Percentiles rank a stretch among this genome's conserved stretches.
Conservation (phyloP, 1,140 invertebrate genomes). For the Diachasma alloeum region DNA sequence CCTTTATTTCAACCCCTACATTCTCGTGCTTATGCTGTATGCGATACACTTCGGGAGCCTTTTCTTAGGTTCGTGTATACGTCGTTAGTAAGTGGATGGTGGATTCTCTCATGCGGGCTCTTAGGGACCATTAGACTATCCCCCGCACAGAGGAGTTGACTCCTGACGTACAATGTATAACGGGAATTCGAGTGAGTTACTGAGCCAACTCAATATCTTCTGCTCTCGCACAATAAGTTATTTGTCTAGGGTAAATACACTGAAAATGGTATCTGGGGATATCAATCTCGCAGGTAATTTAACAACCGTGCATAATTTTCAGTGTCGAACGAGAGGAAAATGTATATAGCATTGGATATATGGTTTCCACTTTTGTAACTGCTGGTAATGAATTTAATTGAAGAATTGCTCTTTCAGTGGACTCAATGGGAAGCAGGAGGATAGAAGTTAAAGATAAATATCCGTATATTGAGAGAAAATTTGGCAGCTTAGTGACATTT, state of each 20-base stretch:
- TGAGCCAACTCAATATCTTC: conserved; percentile 17
- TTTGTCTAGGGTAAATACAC: background rate
- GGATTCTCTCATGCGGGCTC: conserved; percentile 7
- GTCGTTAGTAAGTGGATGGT: background rate
- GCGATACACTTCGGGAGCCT: background rate
- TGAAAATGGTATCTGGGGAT: background rate
- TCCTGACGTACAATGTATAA: conserved; percentile 37
- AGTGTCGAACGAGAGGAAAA: too few relatives aligned
- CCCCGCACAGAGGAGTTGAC: conserved; percentile 40
- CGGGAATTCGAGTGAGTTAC: conserved; percentile 46
- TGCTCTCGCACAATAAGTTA: background rate
- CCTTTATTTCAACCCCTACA: conserved; percentile 24
- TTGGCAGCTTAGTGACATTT: too few relatives aligned
- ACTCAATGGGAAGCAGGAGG: too few relatives aligned
- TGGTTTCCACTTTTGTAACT: too few relatives aligned
- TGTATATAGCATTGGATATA: too few relatives aligned
- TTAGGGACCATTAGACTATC: conserved; percentile 44
- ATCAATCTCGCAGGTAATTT: background rate
- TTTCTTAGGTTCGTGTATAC: background rate
- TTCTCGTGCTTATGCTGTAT: background rate
- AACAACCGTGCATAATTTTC: background rate
- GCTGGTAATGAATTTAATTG: too few relatives aligned
- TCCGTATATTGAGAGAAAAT: too few relatives aligned
- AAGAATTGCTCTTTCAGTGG: too few relatives aligned
- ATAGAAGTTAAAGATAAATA: too few relatives aligned